These are phyloP conservation scores for Aplocera efformata DNA, from an alignment of 2,888 invertebrate species.

Conservation along the genomic window DNA sequence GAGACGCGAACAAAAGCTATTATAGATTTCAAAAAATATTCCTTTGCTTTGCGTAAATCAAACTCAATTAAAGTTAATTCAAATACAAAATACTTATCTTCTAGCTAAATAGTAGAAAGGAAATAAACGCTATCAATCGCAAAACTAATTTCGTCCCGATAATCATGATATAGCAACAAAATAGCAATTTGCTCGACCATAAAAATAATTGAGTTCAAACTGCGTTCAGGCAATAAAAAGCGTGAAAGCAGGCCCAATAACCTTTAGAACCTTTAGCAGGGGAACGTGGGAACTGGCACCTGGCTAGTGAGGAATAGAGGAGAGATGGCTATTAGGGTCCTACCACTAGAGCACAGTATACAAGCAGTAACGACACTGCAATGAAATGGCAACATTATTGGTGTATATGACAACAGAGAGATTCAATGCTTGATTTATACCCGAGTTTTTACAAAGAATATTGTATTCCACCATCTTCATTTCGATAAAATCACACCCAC, in stretches of 20 bases:
- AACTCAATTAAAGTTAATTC: constrained; percentile 1
- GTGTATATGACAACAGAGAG: too few relatives aligned
- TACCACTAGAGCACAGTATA: too few relatives aligned
- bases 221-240: constrained; percentile 79
- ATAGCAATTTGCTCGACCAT: constrained; percentile 77
- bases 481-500: too few relatives aligned
- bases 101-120: constrained; percentile 41
- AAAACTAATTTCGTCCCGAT: constrained; percentile 73
- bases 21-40: too few relatives aligned
- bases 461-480: too few relatives aligned
- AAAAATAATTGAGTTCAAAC: constrained; percentile 81
- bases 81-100: neutral
- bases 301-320: constrained; percentile 71
- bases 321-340: constrained; percentile 56
- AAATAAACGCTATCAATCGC: constrained; percentile 63
- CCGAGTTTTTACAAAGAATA: too few relatives aligned
- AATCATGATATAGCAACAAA: constrained; percentile 79
- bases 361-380: too few relatives aligned
- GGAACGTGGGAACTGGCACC: constrained; percentile 71
- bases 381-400: too few relatives aligned
- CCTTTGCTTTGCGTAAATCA: constrained; percentile 10
- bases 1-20: too few relatives aligned
- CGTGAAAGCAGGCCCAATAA: constrained; percentile 77
- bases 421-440: too few relatives aligned
- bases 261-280: constrained; percentile 74